Evolutionary conservation across 2,888 invertebrate species (phyloP).

Genomic region (Nowickia ferox): DNA sequence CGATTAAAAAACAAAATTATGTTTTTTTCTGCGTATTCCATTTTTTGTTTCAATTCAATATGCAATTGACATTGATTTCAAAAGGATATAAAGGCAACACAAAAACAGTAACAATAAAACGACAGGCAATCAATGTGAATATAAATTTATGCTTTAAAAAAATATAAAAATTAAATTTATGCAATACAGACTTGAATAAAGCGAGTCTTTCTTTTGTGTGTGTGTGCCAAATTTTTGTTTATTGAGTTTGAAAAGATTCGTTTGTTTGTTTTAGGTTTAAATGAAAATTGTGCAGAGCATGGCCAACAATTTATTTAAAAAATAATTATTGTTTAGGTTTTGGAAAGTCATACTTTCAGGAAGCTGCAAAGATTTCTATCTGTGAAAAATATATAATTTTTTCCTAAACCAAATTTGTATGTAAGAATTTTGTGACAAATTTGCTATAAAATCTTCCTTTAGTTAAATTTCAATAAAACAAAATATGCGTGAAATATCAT

Average conservation of each 20-base stretch:
- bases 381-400: no score
- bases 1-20: slow-evolving; percentile 68
- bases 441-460: no score
- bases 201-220: not conserved
- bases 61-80: slow-evolving; percentile 67
- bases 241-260: not conserved
- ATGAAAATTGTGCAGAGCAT: not conserved
- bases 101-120: slow-evolving; percentile 23
- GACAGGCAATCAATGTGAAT: slow-evolving; percentile 29
- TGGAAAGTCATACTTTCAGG: no score
- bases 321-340: no score
- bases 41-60: slow-evolving; percentile 21
- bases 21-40: slow-evolving; percentile 7
- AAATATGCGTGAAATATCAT: no score
- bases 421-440: no score
- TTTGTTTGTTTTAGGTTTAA: not conserved
- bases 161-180: not conserved
- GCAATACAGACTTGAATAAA: not conserved
- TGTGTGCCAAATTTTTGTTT: not conserved
- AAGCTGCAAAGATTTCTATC: no score
- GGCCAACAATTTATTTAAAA: no score
- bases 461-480: no score
- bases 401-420: no score
- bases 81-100: slow-evolving; percentile 40
- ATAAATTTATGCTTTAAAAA: slow-evolving; percentile 27